Conservation (phyloP, 2,888 invertebrate species). For the Pteria penguin region DNA sequence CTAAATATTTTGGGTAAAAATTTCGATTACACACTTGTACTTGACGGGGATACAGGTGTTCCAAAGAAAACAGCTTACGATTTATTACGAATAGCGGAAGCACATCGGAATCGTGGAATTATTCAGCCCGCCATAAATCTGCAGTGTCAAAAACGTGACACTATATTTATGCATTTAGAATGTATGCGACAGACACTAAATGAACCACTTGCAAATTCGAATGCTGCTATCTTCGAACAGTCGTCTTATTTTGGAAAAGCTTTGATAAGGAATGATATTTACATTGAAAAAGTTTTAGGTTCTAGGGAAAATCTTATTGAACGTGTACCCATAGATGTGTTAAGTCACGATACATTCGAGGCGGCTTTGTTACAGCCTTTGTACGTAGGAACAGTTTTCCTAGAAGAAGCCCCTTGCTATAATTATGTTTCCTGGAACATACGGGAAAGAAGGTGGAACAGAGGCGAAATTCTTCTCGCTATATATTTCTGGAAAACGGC, state of each 20-base stretch:
- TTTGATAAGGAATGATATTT: conserved; percentile 59
- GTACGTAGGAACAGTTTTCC: conserved; percentile 54
- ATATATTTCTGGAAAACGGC: conserved; percentile 45
- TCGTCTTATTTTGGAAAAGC: conserved; percentile 65
- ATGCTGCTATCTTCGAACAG: conserved; percentile 56
- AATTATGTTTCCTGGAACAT: conserved; percentile 67
- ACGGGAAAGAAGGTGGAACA: conserved; percentile 64
- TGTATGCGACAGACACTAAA: conserved; percentile 56
- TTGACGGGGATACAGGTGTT: conserved; percentile 63
- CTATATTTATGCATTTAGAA: conserved; percentile 66
- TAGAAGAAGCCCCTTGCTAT: conserved; percentile 59
- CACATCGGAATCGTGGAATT: conserved; percentile 59
- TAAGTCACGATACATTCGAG: conserved; percentile 69
- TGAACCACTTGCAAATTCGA: conserved; percentile 60
- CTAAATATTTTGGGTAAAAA: conserved; percentile 48
- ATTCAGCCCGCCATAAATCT: conserved; percentile 64
- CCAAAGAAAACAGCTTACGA: conserved; percentile 49
- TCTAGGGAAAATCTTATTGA: conserved; percentile 55
- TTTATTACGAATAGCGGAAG: conserved; percentile 60
- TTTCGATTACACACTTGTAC: conserved; percentile 64
- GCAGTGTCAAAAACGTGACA: conserved; percentile 47
- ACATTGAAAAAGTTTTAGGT: conserved; percentile 61
- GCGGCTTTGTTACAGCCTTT: conserved; percentile 60
- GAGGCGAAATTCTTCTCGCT: conserved; percentile 57
- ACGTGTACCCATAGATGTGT: conserved; percentile 63